Evolutionary conservation across 2,797 vertebrate genomes (phyloP), one percentile per base, ranked within the genome.

Genomic region (Poecilia velifera): DNA sequence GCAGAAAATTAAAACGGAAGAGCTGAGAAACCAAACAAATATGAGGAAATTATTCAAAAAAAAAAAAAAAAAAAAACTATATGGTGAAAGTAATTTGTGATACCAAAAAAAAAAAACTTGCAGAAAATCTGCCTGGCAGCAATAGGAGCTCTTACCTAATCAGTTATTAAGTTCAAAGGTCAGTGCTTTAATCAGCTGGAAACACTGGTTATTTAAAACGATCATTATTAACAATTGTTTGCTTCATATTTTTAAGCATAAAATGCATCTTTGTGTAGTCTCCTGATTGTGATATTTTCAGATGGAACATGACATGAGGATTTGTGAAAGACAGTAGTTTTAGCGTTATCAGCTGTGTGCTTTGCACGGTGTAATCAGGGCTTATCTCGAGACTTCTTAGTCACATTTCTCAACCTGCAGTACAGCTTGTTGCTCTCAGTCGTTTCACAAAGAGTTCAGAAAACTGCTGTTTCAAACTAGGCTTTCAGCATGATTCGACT

Each of bases 141-240:
- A 55, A n/a, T 5, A 34, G 68, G 70, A 22, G 51, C 80, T 80
- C 78, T 86, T 90, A 25, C 79, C 57, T 51, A 81, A 90, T 87
- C 85, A 78, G 9, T 76, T 3, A 1, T 66, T 76, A 4, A 8
- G 81, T 22, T 46, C 82, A 89, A 90, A 90, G 85, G 74, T 86
- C 53, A 76, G 49, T 14, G 18, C 16, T 82, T 76, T 76, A 47
- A 85, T 84, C 39, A 20, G 41, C 6, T 79, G 34, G 72, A 34
- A 80, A 43, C 31, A 55, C 41, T 83, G 70, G 10, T 45, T 28
- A 55, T 82, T 76, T 73, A 8, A 41, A 78, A 75, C 68, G 25
- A 3, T 22, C 13, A 25, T 81, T 84, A 18, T 9, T 59, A 51
- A 22, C 49, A 64, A 47, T 70, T 53, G 62, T 66, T 45, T 14